Conservation (phyloP, 2,888 invertebrate genomes). For the Operophtera brumata region DNA sequence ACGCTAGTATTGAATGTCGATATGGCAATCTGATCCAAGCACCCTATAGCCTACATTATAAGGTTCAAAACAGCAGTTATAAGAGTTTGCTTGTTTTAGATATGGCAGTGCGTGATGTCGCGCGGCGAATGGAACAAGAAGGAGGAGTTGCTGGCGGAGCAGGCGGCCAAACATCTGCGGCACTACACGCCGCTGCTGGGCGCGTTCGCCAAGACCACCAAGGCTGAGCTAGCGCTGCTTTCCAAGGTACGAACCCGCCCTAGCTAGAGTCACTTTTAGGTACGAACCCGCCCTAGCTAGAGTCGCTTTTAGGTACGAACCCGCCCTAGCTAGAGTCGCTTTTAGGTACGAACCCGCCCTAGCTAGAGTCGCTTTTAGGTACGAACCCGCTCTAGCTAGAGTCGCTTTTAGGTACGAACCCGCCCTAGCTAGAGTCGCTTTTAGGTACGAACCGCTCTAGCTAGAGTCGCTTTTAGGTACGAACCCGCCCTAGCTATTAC, state of each 20-base stretch:
- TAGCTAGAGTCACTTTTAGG: too few species aligned
- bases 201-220: slow-evolving; percentile 91
- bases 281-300: too few species aligned
- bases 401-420: too few species aligned
- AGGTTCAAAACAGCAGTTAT: neutral
- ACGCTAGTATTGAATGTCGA: slow-evolving; percentile 54
- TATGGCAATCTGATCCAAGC: slow-evolving; percentile 65
- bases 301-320: too few species aligned
- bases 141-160: slow-evolving; percentile 97
- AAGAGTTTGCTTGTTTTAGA: slow-evolving; percentile 67
- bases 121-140: slow-evolving; percentile 99
- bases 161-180: slow-evolving; percentile 94
- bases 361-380: too few species aligned
- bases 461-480: too few species aligned
- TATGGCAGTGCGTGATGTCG: slow-evolving; percentile 97
- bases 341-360: too few species aligned
- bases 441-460: too few species aligned
- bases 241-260: slow-evolving; percentile 78
- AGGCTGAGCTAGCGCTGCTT: slow-evolving; percentile 93
- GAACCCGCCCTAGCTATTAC: too few species aligned
- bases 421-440: too few species aligned
- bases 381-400: too few species aligned
- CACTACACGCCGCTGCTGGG: slow-evolving; percentile 92
- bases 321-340: too few species aligned
- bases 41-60: neutral